Conservation (phyloP, 2,113 vertebrate genomes). For the Fulica atra region DNA sequence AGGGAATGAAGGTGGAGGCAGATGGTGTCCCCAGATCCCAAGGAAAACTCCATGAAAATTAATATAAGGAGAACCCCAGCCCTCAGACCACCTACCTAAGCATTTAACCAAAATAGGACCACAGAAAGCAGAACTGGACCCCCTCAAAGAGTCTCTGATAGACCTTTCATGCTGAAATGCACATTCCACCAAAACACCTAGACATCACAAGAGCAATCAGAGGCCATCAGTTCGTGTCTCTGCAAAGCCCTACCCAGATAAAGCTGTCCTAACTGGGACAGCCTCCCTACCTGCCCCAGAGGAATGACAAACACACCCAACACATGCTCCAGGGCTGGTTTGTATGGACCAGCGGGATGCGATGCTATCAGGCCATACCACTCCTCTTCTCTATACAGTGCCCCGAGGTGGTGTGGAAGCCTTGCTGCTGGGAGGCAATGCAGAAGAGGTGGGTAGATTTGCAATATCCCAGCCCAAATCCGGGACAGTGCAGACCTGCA, state of each 20-base stretch:
- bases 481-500: neutral
- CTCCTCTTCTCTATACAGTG: neutral
- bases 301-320: neutral
- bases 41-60: neutral
- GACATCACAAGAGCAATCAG: neutral
- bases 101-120: neutral
- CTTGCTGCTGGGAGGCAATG: neutral
- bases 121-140: neutral
- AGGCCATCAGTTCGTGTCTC: neutral
- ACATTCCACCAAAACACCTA: neutral
- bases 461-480: neutral
- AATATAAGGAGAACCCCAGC: neutral
- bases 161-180: fast-evolving
- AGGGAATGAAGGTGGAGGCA: neutral
- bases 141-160: neutral
- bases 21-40: neutral
- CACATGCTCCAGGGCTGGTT: neutral
- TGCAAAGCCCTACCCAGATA: neutral
- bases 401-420: fast-evolving
- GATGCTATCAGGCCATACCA: neutral
- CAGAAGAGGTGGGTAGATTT: neutral
- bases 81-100: neutral
- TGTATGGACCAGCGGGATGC: neutral
- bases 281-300: neutral
- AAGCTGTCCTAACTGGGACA: neutral